Evolutionary conservation across 2,797 vertebrate genomes (phyloP).

Genomic region (Eremophila alpestris): DNA sequence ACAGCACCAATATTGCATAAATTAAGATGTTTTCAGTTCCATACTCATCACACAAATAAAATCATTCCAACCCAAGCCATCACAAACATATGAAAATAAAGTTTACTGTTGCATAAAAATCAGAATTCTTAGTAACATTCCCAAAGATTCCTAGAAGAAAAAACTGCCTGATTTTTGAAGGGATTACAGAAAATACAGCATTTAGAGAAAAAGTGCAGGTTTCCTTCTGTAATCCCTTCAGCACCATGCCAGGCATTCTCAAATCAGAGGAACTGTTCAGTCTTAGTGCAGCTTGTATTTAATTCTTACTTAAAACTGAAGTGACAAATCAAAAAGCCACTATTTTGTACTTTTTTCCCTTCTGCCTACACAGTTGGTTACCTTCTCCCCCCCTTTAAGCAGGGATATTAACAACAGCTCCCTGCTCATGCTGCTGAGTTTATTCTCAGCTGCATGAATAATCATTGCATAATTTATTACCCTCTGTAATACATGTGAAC

Average conservation of each 20-base stretch:
- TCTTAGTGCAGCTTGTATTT: background rate
- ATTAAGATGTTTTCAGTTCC: background rate
- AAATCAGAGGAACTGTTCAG: background rate
- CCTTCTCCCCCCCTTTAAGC: background rate
- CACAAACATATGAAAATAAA: background rate
- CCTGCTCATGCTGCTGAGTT: background rate
- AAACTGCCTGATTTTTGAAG: background rate
- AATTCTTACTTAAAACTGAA: background rate
- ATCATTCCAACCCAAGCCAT: background rate
- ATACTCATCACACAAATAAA: background rate
- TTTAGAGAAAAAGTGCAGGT: background rate
- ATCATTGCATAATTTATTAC: background rate
- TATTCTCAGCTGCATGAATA: slow-evolving; percentile 2
- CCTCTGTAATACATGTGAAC: background rate
- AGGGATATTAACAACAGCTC: background rate
- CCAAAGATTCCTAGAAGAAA: background rate
- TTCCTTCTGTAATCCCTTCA: background rate
- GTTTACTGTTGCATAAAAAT: background rate
- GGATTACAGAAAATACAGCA: background rate
- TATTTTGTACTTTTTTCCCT: background rate
- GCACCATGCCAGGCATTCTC: background rate
- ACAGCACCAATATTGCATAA: background rate
- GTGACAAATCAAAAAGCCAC: background rate
- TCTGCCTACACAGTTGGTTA: background rate
- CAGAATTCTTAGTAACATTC: background rate